Evolutionary conservation across 1,140 invertebrate species (phyloP).

Genomic region (Hypothenemus hampei): DNA sequence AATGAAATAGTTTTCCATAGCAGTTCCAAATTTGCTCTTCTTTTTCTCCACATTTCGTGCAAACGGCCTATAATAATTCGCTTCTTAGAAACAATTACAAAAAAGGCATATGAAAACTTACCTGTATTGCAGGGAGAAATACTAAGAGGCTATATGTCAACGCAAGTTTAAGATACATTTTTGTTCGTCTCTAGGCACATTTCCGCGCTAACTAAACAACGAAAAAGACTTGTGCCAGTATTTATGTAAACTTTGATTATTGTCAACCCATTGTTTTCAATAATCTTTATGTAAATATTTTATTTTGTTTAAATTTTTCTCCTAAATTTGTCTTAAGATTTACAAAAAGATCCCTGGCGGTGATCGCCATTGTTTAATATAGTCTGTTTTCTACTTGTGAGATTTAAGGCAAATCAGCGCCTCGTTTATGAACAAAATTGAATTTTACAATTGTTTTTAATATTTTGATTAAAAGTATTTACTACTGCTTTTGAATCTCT

Average conservation of each 20-base stretch:
- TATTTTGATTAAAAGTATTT: too few relatives aligned
- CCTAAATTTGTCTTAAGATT: too few relatives aligned
- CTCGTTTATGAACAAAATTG: too few relatives aligned
- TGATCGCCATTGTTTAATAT: too few relatives aligned
- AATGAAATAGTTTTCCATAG: constrained; percentile 27
- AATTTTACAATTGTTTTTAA: too few relatives aligned
- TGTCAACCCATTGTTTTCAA: neutral
- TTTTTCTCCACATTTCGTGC: constrained; percentile 12
- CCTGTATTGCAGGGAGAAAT: neutral
- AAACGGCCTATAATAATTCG: neutral
- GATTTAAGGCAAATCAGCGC: too few relatives aligned
- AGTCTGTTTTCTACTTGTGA: too few relatives aligned
- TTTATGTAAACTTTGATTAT: too few relatives aligned
- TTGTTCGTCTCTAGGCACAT: neutral
- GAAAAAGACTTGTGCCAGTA: neutral
- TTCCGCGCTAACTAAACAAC: neutral
- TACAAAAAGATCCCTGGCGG: too few relatives aligned
- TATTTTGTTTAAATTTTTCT: neutral
- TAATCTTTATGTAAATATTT: neutral
- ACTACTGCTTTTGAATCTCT: too few relatives aligned
- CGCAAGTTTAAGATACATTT: neutral
- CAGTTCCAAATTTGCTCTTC: constrained; percentile 27
- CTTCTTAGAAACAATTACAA: neutral
- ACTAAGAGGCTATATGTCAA: neutral
- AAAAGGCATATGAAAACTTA: neutral